Evolutionary conservation across 2,797 vertebrate species (phyloP).

Genomic region (Lagodon rhomboides): DNA sequence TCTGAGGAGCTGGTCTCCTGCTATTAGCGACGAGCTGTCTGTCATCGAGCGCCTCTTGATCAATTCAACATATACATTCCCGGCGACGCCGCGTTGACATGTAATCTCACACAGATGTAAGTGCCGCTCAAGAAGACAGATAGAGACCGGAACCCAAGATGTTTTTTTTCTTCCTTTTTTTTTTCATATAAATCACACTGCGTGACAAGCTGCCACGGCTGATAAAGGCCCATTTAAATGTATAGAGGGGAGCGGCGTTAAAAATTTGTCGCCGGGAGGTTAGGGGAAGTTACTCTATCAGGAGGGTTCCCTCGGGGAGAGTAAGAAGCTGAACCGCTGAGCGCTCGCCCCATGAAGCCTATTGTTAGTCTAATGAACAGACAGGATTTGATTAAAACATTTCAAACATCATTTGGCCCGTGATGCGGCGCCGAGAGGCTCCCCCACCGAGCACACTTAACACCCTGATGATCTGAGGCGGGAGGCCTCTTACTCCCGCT

Average conservation of each 20-base stretch:
- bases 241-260: constrained; percentile 72
- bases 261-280: constrained; percentile 68
- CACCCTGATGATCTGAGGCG: constrained; percentile 77
- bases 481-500: constrained; percentile 72
- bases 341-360: constrained; percentile 72
- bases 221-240: constrained; percentile 87
- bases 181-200: constrained; percentile 61
- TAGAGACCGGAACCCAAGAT: constrained; percentile 31
- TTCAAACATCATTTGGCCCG: constrained; percentile 87
- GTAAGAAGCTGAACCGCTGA: constrained; percentile 77
- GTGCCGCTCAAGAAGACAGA: constrained; percentile 46
- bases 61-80: constrained; percentile 39
- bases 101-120: constrained; percentile 44
- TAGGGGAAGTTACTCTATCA: constrained; percentile 78
- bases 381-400: constrained; percentile 88
- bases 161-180: constrained; percentile 17
- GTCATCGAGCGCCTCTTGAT: constrained; percentile 45
- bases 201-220: constrained; percentile 57
- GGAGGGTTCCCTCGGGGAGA: constrained; percentile 78
- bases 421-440: constrained; percentile 71
- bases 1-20: constrained; percentile 30
- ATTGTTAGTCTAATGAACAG: constrained; percentile 89
- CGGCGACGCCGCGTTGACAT: constrained; percentile 43
- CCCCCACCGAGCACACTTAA: constrained; percentile 79
- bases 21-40: constrained; percentile 34